Conservation (phyloP, 2,797 vertebrate genomes). For the Chiroxiphia lanceolata region DNA sequence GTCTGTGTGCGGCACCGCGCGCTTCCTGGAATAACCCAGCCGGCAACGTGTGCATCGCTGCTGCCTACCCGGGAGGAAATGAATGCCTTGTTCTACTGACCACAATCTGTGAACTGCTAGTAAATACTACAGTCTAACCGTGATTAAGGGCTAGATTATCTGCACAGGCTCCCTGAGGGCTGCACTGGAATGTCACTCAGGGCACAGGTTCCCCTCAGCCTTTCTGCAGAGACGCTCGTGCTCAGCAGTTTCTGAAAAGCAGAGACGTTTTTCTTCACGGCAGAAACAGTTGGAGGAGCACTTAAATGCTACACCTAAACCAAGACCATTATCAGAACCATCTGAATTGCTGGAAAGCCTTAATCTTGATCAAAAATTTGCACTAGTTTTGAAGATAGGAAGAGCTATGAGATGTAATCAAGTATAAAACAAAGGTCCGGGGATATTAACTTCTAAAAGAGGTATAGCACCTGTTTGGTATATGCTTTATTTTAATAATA, state of each 20-base stretch:
- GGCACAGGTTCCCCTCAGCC: neutral
- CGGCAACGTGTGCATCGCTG: neutral
- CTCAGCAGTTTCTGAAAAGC: neutral
- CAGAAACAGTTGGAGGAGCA: neutral
- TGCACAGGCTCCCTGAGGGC: neutral
- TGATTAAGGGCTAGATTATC: neutral
- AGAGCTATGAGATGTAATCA: neutral
- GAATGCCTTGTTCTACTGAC: neutral
- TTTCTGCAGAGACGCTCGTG: rapidly evolving
- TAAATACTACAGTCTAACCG: neutral
- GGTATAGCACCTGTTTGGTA: neutral
- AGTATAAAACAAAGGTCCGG: neutral
- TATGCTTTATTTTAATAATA: neutral
- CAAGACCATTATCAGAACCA: neutral
- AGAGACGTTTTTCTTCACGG: neutral
- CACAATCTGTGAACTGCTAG: neutral
- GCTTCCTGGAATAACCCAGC: neutral
- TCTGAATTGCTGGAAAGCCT: neutral
- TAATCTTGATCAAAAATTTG: neutral
- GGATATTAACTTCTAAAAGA: neutral
- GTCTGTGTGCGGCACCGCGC: neutral
- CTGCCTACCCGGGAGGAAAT: neutral
- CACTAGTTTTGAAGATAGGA: neutral
- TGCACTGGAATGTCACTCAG: neutral
- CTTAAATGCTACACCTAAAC: neutral